Evolutionary conservation across 2,113 vertebrate genomes (phyloP).

Genomic region (Tragelaphus imberbis): DNA sequence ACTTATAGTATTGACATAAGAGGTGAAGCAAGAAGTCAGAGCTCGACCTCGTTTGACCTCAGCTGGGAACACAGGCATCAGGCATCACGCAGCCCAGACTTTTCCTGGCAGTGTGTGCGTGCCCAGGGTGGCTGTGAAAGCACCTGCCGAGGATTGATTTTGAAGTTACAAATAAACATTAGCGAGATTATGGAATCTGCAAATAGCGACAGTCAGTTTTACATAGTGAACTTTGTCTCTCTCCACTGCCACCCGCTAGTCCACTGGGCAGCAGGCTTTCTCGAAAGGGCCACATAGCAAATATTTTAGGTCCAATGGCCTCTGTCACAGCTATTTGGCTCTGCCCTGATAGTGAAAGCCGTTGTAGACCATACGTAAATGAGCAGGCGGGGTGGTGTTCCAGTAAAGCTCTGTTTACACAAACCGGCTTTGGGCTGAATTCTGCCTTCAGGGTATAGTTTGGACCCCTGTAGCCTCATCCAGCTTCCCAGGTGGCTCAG

Average conservation of each 20-base stretch:
- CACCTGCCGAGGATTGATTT: background rate
- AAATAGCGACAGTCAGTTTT: background rate
- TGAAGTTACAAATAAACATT: background rate
- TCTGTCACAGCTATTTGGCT: background rate
- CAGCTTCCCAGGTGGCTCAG: background rate
- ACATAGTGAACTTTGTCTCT: background rate
- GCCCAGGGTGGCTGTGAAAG: background rate
- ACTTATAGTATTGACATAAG: background rate
- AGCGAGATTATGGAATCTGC: background rate
- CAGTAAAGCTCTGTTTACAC: background rate
- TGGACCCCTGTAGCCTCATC: background rate
- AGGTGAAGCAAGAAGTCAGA: background rate
- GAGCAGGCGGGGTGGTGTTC: background rate
- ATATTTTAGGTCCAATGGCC: background rate
- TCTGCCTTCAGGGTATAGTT: background rate
- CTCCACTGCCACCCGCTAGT: background rate
- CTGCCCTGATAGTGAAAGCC: background rate
- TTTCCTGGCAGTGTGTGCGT: background rate
- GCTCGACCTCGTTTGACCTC: background rate
- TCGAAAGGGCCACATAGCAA: background rate
- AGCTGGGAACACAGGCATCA: fast-evolving
- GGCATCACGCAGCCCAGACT: background rate
- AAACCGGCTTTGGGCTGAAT: background rate
- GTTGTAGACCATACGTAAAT: fast-evolving
- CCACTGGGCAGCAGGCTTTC: background rate